Percentiles rank a stretch among this genome's conserved stretches.
Conservation (phyloP, 2,113 vertebrate genomes). For the Gasterosteus nipponicus region DNA sequence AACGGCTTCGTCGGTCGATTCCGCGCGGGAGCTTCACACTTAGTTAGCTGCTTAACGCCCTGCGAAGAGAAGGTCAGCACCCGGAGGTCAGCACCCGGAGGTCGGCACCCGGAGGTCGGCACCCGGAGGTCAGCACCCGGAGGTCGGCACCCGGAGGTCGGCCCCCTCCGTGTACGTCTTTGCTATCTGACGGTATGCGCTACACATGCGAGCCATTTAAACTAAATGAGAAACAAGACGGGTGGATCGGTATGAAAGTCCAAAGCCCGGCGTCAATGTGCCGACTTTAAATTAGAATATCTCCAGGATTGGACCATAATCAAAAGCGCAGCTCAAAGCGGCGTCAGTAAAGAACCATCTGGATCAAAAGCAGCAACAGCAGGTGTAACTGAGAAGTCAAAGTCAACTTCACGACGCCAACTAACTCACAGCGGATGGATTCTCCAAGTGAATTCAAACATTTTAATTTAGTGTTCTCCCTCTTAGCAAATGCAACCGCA, state of each 20-base stretch:
- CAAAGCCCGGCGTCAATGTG: neutral
- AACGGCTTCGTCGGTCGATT: neutral
- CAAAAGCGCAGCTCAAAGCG: neutral
- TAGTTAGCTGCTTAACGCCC: conserved; percentile 41
- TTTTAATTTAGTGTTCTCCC: neutral
- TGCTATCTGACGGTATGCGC: neutral
- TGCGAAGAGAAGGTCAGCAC: conserved; percentile 37
- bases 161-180: neutral
- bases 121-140: conserved; percentile 31
- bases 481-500: too few species aligned
- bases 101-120: too few species aligned
- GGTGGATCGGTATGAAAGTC: neutral
- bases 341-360: neutral
- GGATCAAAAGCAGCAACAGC: neutral
- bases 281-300: neutral
- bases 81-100: conserved; percentile 19
- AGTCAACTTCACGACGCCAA: neutral
- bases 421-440: neutral
- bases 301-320: neutral
- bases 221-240: neutral
- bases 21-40: conserved; percentile 19
- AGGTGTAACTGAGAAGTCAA: too few species aligned
- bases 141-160: conserved; percentile 1
- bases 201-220: neutral
- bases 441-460: neutral